A percentile compares a stretch with the other conserved stretches of the same genome.
Evolutionary conservation across 1,140 invertebrate genomes (phyloP).

Genomic region (Octopus sinensis): DNA sequence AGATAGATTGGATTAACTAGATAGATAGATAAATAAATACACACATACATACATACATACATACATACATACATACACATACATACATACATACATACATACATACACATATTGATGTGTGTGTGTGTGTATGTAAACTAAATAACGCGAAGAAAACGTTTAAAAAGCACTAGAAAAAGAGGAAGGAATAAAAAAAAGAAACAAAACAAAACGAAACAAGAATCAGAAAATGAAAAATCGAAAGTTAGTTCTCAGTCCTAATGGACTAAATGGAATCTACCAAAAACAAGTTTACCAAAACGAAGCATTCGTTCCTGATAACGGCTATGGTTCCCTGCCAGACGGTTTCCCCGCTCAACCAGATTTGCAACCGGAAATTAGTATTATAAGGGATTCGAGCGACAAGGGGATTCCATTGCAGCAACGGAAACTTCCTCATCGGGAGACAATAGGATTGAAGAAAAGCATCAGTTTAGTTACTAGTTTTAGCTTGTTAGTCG

Average conservation of each 20-base stretch:
- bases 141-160: background rate
- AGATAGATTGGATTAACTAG: too few relatives aligned
- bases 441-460: background rate
- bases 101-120: background rate
- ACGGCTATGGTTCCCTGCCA: background rate
- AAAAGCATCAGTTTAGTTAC: slow-evolving; percentile 20
- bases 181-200: background rate
- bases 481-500: slow-evolving; percentile 26
- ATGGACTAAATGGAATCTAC: background rate
- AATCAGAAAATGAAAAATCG: background rate
- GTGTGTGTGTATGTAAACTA: background rate
- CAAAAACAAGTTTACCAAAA: background rate
- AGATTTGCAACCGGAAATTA: background rate
- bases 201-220: background rate
- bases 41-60: background rate
- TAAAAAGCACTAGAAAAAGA: background rate
- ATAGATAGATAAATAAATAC: background rate
- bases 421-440: background rate
- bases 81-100: background rate
- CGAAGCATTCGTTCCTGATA: background rate
- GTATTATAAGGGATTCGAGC: background rate
- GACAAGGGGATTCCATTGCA: background rate
- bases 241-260: background rate
- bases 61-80: background rate
- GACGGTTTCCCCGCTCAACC: background rate